Evolutionary conservation across 2,888 invertebrate genomes (phyloP).

Genomic region (Deilephila elpenor): DNA sequence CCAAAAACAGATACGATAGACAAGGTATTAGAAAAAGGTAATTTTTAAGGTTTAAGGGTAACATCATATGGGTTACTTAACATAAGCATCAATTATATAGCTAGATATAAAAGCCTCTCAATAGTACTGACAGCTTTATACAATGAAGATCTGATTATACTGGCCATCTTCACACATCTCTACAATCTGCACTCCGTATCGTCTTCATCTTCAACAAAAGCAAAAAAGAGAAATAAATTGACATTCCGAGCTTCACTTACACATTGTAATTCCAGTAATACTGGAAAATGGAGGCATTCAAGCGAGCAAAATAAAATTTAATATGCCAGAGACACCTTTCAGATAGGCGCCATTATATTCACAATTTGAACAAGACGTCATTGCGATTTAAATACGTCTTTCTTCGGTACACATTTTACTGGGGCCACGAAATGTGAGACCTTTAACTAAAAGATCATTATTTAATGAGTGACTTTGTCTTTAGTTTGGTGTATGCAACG

Average conservation of each 20-base stretch:
- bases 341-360: constrained; percentile 70
- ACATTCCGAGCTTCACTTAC: constrained; percentile 34
- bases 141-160: constrained; percentile 6
- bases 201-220: neutral
- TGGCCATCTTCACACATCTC: neutral
- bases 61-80: no score
- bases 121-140: constrained; percentile 3
- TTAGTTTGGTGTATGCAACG: no score
- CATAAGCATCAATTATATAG: neutral
- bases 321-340: constrained; percentile 51
- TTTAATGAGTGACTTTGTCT: no score
- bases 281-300: constrained; percentile 39
- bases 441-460: neutral
- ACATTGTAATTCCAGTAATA: constrained; percentile 40
- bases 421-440: constrained; percentile 53
- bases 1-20: neutral
- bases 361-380: constrained; percentile 73
- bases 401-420: constrained; percentile 51
- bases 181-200: neutral
- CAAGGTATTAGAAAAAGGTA: neutral
- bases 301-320: constrained; percentile 47
- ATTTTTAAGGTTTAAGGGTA: neutral
- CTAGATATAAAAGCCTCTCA: neutral
- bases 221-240: constrained; percentile 3
- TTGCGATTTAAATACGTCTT: constrained; percentile 76